These are phyloP conservation scores for Rousettus madagascariensis DNA, from an alignment of 2,797 vertebrate genomes.

Conservation along the genomic window DNA sequence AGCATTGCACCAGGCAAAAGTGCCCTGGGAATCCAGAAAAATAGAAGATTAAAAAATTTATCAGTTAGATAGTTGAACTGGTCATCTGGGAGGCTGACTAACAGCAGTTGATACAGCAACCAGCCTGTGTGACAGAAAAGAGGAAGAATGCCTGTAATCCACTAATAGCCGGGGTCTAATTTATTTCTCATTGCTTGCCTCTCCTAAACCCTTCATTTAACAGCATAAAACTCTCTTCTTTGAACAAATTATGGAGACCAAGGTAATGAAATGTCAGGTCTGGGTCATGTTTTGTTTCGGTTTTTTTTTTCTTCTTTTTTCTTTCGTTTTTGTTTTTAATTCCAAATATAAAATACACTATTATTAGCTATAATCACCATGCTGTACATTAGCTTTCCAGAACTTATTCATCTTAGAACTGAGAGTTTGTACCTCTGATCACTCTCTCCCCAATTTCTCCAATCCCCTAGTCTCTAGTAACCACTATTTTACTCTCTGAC, in stretches of 20 bases:
- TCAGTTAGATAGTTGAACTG: not conserved
- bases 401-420: not conserved
- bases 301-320: not conserved
- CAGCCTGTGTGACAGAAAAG: not conserved
- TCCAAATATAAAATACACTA: not conserved
- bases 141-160: not conserved
- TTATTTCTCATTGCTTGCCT: not conserved
- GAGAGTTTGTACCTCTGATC: not conserved
- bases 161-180: not conserved
- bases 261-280: not conserved
- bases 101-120: not conserved
- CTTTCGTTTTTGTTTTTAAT: not conserved
- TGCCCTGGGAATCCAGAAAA: not conserved
- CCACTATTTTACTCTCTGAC: not conserved
- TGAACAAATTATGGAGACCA: not conserved
- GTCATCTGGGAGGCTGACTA: not conserved
- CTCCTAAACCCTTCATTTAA: not conserved
- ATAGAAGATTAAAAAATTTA: not conserved
- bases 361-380: not conserved
- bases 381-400: not conserved
- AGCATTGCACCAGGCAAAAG: too few relatives aligned
- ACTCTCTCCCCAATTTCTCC: not conserved
- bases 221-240: not conserved
- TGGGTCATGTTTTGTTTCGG: not conserved
- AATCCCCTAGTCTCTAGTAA: not conserved